Evolutionary conservation across 2,888 invertebrate genomes (phyloP).

Genomic region (Willowsia nigromaculata): DNA sequence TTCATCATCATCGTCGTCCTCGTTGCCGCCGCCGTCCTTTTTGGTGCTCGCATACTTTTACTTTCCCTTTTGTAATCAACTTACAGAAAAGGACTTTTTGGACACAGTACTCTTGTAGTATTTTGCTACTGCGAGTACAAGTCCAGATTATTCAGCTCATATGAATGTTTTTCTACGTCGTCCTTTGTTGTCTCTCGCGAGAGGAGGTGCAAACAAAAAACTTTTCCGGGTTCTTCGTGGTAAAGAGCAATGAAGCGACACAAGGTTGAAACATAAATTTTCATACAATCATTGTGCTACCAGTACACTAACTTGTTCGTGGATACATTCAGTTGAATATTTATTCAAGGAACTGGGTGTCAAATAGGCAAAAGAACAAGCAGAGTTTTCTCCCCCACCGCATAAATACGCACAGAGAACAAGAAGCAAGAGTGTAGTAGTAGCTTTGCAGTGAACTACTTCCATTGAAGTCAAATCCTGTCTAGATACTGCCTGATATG

Average conservation of each 20-base stretch:
- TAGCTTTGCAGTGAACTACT: not conserved
- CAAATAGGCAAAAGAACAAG: constrained; percentile 14
- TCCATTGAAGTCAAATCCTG: constrained; percentile 44
- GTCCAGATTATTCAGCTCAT: not conserved
- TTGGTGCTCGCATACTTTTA: not conserved
- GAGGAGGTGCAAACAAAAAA: constrained; percentile 56
- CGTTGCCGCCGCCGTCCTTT: not conserved
- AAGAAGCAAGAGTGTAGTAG: not conserved
- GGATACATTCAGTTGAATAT: not conserved
- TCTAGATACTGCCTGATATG: not conserved
- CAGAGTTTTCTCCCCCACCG: not conserved
- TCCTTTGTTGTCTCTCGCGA: constrained; percentile 38
- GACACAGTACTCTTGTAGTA: constrained; percentile 7
- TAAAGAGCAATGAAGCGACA: constrained; percentile 63
- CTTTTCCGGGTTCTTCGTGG: constrained; percentile 25
- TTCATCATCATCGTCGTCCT: constrained; percentile 12
- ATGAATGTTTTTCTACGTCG: not conserved
- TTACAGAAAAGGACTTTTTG: constrained; percentile 16
- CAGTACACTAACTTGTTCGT: not conserved
- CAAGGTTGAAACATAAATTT: constrained; percentile 52
- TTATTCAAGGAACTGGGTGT: not conserved
- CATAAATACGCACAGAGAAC: not conserved
- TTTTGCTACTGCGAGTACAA: not conserved
- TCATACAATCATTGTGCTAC: constrained; percentile 16
- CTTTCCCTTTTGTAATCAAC: constrained; percentile 36